Base-by-base conservation (phyloP, 2,888 invertebrate genomes). In the Iselma pallidipennis region DNA sequence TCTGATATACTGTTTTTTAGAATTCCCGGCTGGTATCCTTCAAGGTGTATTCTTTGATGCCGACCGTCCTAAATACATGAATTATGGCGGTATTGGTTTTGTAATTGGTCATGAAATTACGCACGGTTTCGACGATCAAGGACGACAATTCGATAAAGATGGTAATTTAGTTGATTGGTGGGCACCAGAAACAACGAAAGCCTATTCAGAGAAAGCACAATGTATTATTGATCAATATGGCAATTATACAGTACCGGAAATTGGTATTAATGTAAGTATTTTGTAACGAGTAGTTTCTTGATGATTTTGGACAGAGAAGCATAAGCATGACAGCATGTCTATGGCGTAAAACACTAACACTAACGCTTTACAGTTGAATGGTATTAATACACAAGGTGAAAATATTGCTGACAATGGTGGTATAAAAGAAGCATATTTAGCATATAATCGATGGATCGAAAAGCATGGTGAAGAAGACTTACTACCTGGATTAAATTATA, bases 371-470 rank as follows among this genome's bases (percentile, higher is more conserved):
- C 80, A 94, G 94, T 79, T 96, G 59, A 95, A 95, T 76, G 96
- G 96, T 60, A 89, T 94, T 68, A 93, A 93, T 76, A 95, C 95
- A 0, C 94, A 95, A 82, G 95, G 95, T 14, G 96, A 96, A 80
- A 96, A 96, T 80, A 96, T 96, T 62, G 96, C 96, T 0, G 96
- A 96, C 79, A 96, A 95, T 78, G 96, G 95, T 5, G 96, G 96
- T 4, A 89, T 96, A 68, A 96, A 95, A 79, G 92, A 96, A 80
- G 93, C 96, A 0, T 97, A 81, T 71, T 71, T 78, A 65, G 81
- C 81, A 42, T 81, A 81, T 65, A 69, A 74, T 52, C 74, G 71
- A 55, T 80, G 79, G 80, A 74, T 78, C 54, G 66, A 70, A 28
- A 69, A 77, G n/a, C 72, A 79, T 63, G 79, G 78, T 26, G 74